These are phyloP conservation scores for Anastrepha ludens DNA, from an alignment of 1,140 invertebrate species.

Conservation along the genomic window DNA sequence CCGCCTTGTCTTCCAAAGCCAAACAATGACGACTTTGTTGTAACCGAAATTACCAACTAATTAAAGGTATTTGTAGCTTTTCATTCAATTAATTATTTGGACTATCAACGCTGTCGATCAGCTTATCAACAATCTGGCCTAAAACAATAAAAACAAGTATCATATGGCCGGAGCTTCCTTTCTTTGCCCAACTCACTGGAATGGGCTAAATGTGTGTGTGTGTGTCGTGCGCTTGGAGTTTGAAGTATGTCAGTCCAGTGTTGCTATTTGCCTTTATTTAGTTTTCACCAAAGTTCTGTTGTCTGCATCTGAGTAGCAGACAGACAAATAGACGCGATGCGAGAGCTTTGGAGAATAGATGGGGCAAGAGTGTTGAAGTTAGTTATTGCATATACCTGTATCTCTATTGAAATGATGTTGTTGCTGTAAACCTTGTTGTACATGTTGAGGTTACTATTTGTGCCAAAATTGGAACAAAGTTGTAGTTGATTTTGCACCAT, in stretches of 20 bases:
- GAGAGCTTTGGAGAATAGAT: neutral
- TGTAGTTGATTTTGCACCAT: neutral
- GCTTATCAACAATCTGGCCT: slow-evolving; percentile 25
- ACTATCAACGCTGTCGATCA: slow-evolving; percentile 50
- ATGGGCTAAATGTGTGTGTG: neutral
- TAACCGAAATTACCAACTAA: slow-evolving; percentile 48
- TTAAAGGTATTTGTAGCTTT: slow-evolving; percentile 47
- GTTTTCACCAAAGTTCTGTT: neutral
- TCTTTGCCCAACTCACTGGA: neutral
- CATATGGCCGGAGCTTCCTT: neutral
- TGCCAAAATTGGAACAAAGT: neutral
- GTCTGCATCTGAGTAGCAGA: neutral
- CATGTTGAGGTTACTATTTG: neutral
- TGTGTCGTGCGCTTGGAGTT: neutral
- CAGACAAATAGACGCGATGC: neutral
- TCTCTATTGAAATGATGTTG: neutral
- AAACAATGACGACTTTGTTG: neutral
- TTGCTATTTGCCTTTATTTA: neutral
- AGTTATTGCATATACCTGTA: neutral
- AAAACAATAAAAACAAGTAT: slow-evolving; percentile 45
- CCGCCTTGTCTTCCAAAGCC: neutral
- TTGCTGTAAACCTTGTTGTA: neutral
- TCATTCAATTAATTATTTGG: slow-evolving; percentile 54
- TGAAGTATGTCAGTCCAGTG: neutral
- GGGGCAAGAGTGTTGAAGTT: neutral